Percentiles rank a stretch among this genome's conserved stretches.
Conservation (phyloP, 35 echinoderm and acorn worm genomes). For the Lytechinus variegatus region DNA sequence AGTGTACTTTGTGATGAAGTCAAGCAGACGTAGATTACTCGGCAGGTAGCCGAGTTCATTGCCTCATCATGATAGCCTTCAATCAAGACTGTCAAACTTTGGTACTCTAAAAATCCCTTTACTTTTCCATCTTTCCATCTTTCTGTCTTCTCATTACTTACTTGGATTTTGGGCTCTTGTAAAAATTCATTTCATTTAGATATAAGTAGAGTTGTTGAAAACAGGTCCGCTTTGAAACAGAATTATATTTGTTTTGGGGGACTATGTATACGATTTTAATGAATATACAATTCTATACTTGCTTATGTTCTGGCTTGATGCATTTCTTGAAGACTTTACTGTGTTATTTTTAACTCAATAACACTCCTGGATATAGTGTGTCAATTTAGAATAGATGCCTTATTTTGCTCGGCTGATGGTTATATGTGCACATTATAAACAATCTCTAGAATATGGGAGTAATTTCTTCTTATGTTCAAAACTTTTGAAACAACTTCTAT, state of each 20-base stretch:
- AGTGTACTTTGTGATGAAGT: constrained; percentile 33
- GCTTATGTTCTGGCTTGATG: no score
- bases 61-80: not conserved
- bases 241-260: not conserved
- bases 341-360: not conserved
- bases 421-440: not conserved
- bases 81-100: constrained; percentile 13
- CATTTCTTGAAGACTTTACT: no score
- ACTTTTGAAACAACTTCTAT: not conserved
- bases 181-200: not conserved
- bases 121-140: not conserved
- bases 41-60: constrained; percentile 51
- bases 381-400: not conserved
- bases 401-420: not conserved
- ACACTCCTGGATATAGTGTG: not conserved
- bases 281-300: no score
- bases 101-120: not conserved
- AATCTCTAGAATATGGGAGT: not conserved
- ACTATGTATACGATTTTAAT: no score
- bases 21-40: constrained; percentile 30
- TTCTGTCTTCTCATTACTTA: not conserved
- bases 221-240: not conserved
- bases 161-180: not conserved
- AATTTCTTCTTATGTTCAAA: not conserved
- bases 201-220: not conserved